Evolutionary conservation across 2,888 invertebrate genomes (phyloP), one percentile per base, ranked within the genome.

Genomic region (Yponomeuta malinellus): DNA sequence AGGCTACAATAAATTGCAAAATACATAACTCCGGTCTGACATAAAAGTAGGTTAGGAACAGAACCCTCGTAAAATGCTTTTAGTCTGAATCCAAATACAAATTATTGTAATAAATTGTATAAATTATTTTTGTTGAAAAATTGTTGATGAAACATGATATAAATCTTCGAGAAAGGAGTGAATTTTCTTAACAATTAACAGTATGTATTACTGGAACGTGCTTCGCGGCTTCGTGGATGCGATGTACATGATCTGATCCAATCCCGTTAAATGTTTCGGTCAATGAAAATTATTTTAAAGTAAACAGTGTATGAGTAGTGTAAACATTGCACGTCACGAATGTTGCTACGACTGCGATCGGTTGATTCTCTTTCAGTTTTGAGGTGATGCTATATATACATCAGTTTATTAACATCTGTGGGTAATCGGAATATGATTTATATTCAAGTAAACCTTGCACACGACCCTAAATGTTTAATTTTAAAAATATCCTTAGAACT

Each of bases 271-370:
- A 84, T 78, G 82, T 84, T 87, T 83, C 83, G 87, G 85, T 88
- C 84, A 86, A 85, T 88, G 84, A 68, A 89, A 88, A 88, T 89
- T 85, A 87, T 87, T 87, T 83, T 80, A 85, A 81, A 84, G 82
- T 88, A 90, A 88, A 87, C 86, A 84, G 78, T 81, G 84, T 84
- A 87, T 84, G 84, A 85, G 76, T 78, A 85, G 81, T 84, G 87
- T 87, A 89, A 87, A 88, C 85, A 86, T 75, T 72, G 72, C 73
- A 76, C 88, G 83, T 86, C 89, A 52, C 80, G 83, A 81, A 79
- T 81, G 89, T 88, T 87, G 83, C 88, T 84, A 87, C 77, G 69
- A 29, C 67, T 59, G 85, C 78, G 79, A 73, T 76, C 76, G 80
- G 83, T 83, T 86, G 84, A 87, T 83, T 85, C 85, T 79, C 81